Evolutionary conservation across 2,888 invertebrate genomes (phyloP).

Genomic region (Ectemnius continuus): DNA sequence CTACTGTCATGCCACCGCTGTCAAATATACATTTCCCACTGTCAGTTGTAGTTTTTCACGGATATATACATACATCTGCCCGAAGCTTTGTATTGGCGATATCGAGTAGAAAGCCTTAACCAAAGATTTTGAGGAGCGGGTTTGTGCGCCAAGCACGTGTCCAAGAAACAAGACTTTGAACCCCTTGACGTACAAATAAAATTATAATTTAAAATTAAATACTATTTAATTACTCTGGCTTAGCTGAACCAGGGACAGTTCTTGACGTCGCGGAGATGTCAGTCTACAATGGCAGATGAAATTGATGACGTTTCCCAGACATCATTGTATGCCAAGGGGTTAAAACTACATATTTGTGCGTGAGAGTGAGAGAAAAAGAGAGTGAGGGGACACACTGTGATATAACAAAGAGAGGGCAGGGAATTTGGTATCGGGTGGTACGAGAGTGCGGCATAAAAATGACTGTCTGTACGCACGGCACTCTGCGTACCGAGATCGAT

Average conservation of each 20-base stretch:
- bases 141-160: background rate
- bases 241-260: too few relatives aligned
- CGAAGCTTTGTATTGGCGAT: too few relatives aligned
- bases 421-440: slow-evolving; percentile 19
- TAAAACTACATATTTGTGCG: background rate
- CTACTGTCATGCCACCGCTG: background rate
- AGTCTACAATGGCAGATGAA: too few relatives aligned
- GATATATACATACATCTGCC: background rate
- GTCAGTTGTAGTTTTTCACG: background rate
- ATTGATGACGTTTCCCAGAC: too few relatives aligned
- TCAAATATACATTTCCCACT: background rate
- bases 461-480: slow-evolving; percentile 57
- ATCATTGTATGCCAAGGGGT: too few relatives aligned
- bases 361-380: background rate
- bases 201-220: too few relatives aligned
- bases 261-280: too few relatives aligned
- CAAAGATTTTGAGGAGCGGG: background rate
- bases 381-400: background rate
- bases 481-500: slow-evolving; percentile 34
- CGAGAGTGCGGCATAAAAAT: slow-evolving; percentile 61
- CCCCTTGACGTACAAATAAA: too few relatives aligned
- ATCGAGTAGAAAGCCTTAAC: background rate
- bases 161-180: background rate
- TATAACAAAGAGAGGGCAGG: background rate
- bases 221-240: too few relatives aligned